phyloP scores from a whole-genome alignment of 1,140 invertebrate species.

The Megalopta genalis region DNA sequence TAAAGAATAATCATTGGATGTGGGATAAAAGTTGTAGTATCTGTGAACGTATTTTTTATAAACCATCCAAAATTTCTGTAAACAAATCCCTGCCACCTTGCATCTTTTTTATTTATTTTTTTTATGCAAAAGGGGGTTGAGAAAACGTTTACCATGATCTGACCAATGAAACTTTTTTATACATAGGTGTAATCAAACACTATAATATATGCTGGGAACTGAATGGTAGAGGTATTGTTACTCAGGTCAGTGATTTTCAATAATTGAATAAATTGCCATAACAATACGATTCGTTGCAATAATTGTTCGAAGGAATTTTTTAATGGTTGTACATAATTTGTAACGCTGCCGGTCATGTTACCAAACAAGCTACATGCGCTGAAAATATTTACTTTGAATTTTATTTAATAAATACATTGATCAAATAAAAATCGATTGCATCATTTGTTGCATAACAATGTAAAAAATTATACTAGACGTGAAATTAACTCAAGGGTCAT shows the following conservation, averaged over 20 bases:
- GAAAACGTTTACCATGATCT: conserved; percentile 3
- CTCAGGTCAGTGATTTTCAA: conserved; percentile 29
- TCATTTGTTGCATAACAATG: background rate
- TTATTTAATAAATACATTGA: conserved; percentile 25
- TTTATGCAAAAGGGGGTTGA: conserved; percentile 17
- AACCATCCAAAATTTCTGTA: conserved; percentile 35
- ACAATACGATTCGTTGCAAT: background rate
- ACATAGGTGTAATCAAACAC: conserved; percentile 72
- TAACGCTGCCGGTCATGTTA: background rate
- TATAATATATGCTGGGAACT: conserved; percentile 73
- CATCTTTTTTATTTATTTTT: background rate
- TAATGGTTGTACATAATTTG: conserved; percentile 13
- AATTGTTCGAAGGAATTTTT: background rate
- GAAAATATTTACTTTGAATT: background rate
- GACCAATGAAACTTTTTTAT: conserved; percentile 71
- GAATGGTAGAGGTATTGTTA: conserved; percentile 27
- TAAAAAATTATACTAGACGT: background rate
- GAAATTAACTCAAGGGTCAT: background rate
- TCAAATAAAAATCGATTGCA: conserved; percentile 12
- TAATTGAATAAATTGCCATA: background rate
- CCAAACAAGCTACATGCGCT: background rate
- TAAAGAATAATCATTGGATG: background rate
- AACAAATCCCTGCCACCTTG: background rate
- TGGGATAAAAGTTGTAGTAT: background rate
- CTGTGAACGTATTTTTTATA: conserved; percentile 32